Evolutionary conservation across 2,888 invertebrate species (phyloP).

Genomic region (Dryobota labecula): DNA sequence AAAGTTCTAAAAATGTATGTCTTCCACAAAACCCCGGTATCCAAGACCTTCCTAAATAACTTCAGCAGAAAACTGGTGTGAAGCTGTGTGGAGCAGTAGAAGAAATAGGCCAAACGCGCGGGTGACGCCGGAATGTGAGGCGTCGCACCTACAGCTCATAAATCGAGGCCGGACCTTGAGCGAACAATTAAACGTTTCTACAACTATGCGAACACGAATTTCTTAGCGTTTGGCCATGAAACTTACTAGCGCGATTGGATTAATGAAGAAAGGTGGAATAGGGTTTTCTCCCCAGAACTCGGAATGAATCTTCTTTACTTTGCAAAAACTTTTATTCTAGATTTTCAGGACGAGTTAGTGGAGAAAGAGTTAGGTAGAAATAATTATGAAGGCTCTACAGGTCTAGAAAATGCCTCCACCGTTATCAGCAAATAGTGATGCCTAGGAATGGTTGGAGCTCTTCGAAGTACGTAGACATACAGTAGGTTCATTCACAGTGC

Average conservation of each 20-base stretch:
- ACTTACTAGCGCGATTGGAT: not conserved
- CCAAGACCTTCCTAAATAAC: constrained; percentile 25
- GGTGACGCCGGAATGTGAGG: constrained; percentile 46
- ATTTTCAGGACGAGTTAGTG: not conserved
- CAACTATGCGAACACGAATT: constrained; percentile 60
- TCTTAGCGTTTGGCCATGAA: constrained; percentile 41
- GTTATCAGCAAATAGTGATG: not conserved
- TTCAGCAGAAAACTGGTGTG: constrained; percentile 20
- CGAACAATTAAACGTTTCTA: constrained; percentile 65
- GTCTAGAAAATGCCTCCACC: not conserved
- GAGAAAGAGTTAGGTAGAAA: not conserved
- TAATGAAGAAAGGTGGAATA: not conserved
- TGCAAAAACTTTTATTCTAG: not conserved
- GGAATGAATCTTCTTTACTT: not conserved
- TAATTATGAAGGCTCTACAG: not conserved
- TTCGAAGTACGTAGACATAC: not conserved
- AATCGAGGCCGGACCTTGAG: constrained; percentile 65
- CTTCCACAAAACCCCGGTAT: not conserved
- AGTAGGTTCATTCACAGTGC: not conserved
- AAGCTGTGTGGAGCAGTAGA: constrained; percentile 34
- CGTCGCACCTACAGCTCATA: constrained; percentile 63
- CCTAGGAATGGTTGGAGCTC: not conserved
- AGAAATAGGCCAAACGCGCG: constrained; percentile 51
- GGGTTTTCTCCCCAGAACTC: not conserved
- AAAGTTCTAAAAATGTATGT: constrained; percentile 7